Percentiles rank a stretch among this genome's conserved stretches.
These are phyloP conservation scores for Penaeus japonicus DNA, from an alignment of 1,140 invertebrate genomes.

Conservation along the genomic window DNA sequence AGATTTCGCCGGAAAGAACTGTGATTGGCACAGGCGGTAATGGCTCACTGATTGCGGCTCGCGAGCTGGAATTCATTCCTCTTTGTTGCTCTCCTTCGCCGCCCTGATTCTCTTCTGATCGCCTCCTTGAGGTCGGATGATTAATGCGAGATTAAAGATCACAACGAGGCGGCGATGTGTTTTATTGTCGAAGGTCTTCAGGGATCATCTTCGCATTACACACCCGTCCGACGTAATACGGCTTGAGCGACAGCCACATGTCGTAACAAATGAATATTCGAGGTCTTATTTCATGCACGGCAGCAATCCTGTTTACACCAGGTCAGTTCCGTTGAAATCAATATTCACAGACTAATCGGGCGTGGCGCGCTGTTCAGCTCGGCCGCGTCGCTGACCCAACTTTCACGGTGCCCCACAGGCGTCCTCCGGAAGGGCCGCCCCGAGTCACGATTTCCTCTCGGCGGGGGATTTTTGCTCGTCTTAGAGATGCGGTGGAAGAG, in stretches of 20 bases:
- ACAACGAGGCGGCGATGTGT: neutral
- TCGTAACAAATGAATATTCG: conserved; percentile 1
- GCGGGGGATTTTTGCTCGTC: too few species aligned
- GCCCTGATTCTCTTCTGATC: neutral
- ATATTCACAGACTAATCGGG: conserved; percentile 2
- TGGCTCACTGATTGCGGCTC: too few species aligned
- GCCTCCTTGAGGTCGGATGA: neutral
- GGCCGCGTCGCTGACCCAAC: neutral
- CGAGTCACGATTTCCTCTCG: too few species aligned
- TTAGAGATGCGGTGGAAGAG: too few species aligned
- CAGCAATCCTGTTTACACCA: conserved; percentile 15
- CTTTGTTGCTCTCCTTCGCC: too few species aligned
- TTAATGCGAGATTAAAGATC: neutral
- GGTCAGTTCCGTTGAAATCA: neutral
- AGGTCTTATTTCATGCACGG: neutral
- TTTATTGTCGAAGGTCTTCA: neutral
- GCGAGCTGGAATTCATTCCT: too few species aligned
- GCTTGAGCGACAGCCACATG: neutral
- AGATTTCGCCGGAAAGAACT: too few species aligned
- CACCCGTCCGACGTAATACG: neutral
- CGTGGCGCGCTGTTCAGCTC: neutral
- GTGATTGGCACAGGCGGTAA: too few species aligned
- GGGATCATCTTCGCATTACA: neutral
- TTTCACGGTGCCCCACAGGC: neutral
- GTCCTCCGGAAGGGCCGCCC: too few species aligned